Conservation (phyloP, 2,888 invertebrate species). For the Lithophane ornitopus region DNA sequence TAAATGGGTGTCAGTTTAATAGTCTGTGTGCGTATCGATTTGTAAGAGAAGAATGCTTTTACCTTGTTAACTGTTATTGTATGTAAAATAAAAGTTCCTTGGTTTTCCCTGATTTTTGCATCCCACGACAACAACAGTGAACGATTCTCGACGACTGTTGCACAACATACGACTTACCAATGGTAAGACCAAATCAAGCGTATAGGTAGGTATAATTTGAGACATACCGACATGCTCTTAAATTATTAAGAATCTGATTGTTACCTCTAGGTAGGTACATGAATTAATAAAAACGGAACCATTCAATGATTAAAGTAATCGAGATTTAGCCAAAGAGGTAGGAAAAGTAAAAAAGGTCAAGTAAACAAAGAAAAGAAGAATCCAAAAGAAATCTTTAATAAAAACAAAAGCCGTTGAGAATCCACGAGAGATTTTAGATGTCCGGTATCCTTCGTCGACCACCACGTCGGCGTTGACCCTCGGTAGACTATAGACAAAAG, state of each 20-base stretch:
- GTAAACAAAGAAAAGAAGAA: conserved; percentile 12
- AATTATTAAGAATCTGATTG: background rate
- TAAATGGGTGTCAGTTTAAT: background rate
- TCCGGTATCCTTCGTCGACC: background rate
- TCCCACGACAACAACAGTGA: no score
- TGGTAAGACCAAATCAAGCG: background rate
- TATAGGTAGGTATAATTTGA: background rate
- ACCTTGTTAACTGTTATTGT: background rate
- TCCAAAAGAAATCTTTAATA: conserved; percentile 33
- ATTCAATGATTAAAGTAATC: background rate
- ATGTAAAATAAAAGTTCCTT: background rate
- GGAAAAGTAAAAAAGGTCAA: background rate
- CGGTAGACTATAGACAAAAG: conserved; percentile 38
- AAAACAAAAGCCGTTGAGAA: conserved; percentile 3
- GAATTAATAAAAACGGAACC: conserved; percentile 4
- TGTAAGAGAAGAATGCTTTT: background rate
- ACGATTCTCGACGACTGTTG: background rate
- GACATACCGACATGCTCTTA: background rate
- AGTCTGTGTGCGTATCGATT: background rate
- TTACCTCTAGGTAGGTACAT: background rate
- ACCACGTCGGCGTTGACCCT: background rate
- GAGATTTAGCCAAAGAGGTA: background rate
- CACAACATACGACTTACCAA: no score
- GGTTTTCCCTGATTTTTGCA: background rate
- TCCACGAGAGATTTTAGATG: conserved; percentile 1